These are phyloP conservation scores for Chionomys nivalis DNA, from an alignment of 2,113 vertebrate species.

Conservation along the genomic window DNA sequence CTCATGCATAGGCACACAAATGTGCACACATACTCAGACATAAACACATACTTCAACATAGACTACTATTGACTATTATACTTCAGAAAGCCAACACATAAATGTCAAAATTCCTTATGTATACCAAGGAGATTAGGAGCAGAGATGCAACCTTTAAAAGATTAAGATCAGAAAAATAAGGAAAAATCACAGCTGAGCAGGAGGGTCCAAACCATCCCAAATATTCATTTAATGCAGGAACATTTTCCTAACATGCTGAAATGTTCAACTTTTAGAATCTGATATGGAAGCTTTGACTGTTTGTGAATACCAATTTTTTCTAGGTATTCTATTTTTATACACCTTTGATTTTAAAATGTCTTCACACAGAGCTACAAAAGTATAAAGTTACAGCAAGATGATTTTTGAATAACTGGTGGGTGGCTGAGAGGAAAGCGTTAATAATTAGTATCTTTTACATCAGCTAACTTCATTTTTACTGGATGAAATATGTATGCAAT, in stretches of 20 bases:
- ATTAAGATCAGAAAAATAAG: background rate
- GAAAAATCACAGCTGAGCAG: background rate
- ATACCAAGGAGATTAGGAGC: background rate
- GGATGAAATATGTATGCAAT: background rate
- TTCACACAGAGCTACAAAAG: background rate
- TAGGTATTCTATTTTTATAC: background rate
- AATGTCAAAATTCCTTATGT: background rate
- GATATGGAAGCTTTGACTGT: background rate
- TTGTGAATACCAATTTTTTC: background rate
- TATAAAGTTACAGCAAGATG: background rate
- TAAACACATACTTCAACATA: background rate
- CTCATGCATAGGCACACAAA: background rate
- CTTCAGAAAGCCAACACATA: background rate
- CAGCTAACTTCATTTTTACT: background rate
- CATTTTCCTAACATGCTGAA: background rate
- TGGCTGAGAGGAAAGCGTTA: background rate
- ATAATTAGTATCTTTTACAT: background rate
- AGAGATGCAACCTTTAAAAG: background rate
- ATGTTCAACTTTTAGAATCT: background rate
- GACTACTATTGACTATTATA: background rate
- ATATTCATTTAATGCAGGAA: background rate
- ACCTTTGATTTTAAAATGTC: background rate
- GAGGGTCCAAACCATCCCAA: background rate
- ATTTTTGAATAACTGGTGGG: background rate
- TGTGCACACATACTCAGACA: background rate